phyloP scores from a whole-genome alignment of 2,797 vertebrate species.

The Loriculus beryllinus region DNA sequence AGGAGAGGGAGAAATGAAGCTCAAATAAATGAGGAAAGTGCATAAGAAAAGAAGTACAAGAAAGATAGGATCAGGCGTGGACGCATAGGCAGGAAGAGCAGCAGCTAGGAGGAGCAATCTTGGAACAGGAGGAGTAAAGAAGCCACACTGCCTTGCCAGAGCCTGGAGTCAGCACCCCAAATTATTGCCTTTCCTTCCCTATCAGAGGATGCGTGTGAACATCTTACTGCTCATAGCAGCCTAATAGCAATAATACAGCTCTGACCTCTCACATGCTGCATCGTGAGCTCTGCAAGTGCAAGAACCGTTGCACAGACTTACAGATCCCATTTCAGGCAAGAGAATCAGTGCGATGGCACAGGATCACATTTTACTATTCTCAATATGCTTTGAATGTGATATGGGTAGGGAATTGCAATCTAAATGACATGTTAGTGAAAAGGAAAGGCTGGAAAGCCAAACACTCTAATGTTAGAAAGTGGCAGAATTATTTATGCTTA shows the following conservation, averaged over 20 bases:
- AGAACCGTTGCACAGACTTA: not conserved
- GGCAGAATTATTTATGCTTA: not conserved
- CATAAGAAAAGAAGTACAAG: not conserved
- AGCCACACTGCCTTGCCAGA: not conserved
- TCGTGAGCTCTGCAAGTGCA: not conserved
- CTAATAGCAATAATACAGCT: not conserved
- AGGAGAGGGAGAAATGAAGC: not conserved
- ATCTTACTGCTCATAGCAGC: not conserved
- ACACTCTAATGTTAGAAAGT: not conserved
- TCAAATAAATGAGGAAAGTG: not conserved
- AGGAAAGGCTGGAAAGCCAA: not conserved
- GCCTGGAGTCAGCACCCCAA: not conserved
- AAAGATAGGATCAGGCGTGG: not conserved
- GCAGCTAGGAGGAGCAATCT: not conserved
- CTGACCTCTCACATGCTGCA: not conserved
- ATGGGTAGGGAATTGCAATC: not conserved
- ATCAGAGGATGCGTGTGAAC: not conserved
- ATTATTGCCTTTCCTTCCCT: not conserved
- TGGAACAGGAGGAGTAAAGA: not conserved
- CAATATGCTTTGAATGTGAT: not conserved
- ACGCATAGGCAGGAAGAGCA: not conserved
- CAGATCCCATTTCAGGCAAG: not conserved
- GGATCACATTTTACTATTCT: not conserved
- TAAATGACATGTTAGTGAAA: not conserved
- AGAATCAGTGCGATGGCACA: not conserved